These are phyloP conservation scores for Mus spretus DNA, from an alignment of 2,797 vertebrate species.

Conservation along the genomic window DNA sequence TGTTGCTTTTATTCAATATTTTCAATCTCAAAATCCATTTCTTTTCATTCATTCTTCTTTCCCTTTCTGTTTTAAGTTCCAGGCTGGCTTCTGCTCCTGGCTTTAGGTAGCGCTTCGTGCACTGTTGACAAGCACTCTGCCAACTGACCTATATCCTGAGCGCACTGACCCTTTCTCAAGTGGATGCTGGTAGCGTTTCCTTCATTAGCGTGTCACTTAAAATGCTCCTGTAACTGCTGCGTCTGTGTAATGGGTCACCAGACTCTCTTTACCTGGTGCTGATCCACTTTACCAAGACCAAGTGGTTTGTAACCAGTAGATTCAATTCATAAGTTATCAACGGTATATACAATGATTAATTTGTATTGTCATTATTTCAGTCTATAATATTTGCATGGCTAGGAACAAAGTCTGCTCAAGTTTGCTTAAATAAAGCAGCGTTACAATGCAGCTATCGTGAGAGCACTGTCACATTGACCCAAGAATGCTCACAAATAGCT, in stretches of 20 bases:
- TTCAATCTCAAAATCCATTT: slow-evolving; percentile 27
- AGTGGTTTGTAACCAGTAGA: not conserved
- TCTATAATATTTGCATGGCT: slow-evolving; percentile 26
- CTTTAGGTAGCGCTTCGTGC: not conserved
- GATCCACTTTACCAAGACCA: not conserved
- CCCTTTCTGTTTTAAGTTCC: not conserved
- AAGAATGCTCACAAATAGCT: not conserved
- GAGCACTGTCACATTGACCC: not conserved
- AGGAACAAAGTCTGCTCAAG: slow-evolving; percentile 42
- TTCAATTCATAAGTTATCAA: not conserved
- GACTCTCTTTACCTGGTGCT: not conserved
- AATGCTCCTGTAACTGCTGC: not conserved
- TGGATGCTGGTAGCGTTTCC: not conserved
- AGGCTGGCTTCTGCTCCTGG: not conserved
- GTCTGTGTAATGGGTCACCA: not conserved
- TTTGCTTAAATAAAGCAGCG: slow-evolving; percentile 24
- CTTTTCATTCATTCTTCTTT: not conserved
- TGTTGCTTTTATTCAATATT: not conserved
- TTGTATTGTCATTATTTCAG: not conserved
- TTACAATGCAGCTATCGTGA: not conserved
- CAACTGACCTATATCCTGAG: not conserved
- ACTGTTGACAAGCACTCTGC: not conserved
- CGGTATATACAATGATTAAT: not conserved
- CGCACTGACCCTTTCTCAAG: not conserved
- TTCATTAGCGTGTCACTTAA: not conserved